These are phyloP conservation scores for Pangasius macronema DNA, from an alignment of 2,797 vertebrate genomes.

Conservation along the genomic window DNA sequence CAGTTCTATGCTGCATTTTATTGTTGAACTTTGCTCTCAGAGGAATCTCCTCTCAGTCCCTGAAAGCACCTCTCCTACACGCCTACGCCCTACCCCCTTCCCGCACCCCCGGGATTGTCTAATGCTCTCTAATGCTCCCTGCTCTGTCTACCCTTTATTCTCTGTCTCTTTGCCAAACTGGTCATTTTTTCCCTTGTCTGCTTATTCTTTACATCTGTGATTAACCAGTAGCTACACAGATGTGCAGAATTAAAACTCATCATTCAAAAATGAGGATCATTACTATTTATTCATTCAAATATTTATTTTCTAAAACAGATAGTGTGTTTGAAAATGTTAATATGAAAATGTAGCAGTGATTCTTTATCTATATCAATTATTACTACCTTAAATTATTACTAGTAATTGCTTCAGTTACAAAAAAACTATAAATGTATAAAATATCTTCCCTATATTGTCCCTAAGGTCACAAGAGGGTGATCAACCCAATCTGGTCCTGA, in stretches of 20 bases:
- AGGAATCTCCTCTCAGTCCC: background rate
- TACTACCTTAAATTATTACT: background rate
- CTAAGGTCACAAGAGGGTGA: background rate
- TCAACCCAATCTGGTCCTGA: background rate
- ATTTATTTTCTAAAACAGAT: background rate
- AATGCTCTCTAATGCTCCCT: background rate
- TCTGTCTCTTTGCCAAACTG: background rate
- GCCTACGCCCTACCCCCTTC: background rate
- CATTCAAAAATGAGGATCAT: background rate
- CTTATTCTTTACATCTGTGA: background rate
- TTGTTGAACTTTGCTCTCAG: background rate
- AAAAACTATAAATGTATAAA: background rate
- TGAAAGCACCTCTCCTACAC: background rate
- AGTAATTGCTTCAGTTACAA: background rate
- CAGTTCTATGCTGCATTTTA: background rate
- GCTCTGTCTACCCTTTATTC: background rate
- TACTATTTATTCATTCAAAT: background rate
- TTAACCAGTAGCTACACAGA: background rate
- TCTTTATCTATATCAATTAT: background rate
- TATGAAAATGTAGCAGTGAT: background rate
- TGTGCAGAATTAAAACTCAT: background rate
- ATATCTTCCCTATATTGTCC: background rate
- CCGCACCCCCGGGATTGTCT: background rate
- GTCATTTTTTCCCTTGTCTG: background rate
- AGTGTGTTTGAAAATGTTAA: background rate